phyloP scores from a whole-genome alignment of 2,888 invertebrate genomes.

The Perdita meconis region DNA sequence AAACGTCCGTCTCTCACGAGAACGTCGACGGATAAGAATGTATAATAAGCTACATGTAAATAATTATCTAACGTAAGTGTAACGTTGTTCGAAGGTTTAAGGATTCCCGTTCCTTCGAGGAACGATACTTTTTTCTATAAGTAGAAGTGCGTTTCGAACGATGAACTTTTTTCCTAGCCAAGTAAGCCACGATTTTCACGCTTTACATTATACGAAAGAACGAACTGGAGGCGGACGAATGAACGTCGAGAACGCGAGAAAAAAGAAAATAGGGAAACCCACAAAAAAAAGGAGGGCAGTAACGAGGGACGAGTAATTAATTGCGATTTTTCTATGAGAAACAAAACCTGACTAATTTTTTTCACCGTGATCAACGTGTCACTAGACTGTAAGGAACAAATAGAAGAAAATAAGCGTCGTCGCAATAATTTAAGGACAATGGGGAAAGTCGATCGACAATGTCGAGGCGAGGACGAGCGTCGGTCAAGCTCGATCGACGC shows the following conservation, averaged over 20 bases:
- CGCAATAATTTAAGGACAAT: neutral
- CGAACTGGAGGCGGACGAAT: neutral
- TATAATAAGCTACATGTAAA: slow-evolving; percentile 65
- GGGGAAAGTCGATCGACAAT: neutral
- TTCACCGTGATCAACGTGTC: slow-evolving; percentile 37
- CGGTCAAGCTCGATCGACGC: neutral
- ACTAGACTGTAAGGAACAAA: slow-evolving; percentile 29
- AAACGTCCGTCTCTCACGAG: slow-evolving; percentile 51
- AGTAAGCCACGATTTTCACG: slow-evolving; percentile 46
- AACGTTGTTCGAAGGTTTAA: slow-evolving; percentile 21
- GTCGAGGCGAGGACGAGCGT: neutral
- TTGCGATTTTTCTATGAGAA: slow-evolving; percentile 44
- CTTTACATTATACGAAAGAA: slow-evolving; percentile 29
- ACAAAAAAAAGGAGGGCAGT: too few species aligned
- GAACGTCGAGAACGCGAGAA: neutral
- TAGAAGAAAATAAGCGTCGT: too few species aligned
- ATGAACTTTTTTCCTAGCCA: slow-evolving; percentile 35
- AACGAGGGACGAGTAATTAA: slow-evolving; percentile 20
- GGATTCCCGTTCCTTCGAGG: slow-evolving; percentile 21
- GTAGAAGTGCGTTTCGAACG: slow-evolving; percentile 22
- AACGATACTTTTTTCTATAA: slow-evolving; percentile 50
- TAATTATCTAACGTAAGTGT: slow-evolving; percentile 42
- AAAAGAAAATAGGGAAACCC: too few species aligned
- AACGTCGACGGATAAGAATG: slow-evolving; percentile 55
- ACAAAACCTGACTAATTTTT: slow-evolving; percentile 50